These are phyloP conservation scores for Hemibagrus guttatus DNA, from an alignment of 2,797 vertebrate genomes.

Conservation along the genomic window DNA sequence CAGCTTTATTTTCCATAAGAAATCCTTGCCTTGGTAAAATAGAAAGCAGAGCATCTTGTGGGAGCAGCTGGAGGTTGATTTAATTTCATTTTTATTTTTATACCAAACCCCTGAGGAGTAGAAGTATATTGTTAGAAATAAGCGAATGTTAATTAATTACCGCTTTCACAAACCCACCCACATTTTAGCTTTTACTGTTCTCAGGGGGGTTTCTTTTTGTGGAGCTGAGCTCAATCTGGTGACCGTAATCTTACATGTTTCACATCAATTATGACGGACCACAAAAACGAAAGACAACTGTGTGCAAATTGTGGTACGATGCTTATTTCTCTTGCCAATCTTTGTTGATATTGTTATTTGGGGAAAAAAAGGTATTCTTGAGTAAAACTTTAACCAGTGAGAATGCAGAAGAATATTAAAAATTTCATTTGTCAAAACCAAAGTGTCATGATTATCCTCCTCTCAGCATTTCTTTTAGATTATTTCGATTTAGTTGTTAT, in stretches of 20 bases:
- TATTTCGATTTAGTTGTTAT: background rate
- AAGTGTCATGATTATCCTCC: background rate
- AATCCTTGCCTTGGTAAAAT: background rate
- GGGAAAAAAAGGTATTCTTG: background rate
- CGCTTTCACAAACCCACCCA: background rate
- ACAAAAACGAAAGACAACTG: background rate
- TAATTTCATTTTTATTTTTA: background rate
- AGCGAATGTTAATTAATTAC: conserved; percentile 10
- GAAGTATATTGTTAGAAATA: conserved; percentile 7
- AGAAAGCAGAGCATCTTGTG: no score
- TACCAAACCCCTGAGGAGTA: background rate
- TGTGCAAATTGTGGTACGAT: background rate
- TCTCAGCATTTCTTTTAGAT: background rate
- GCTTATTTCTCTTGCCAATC: background rate
- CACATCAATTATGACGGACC: background rate
- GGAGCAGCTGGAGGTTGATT: conserved; percentile 4
- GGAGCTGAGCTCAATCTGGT: background rate
- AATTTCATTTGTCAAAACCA: background rate
- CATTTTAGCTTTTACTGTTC: background rate
- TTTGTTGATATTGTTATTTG: background rate
- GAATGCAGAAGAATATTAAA: background rate
- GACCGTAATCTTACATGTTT: background rate
- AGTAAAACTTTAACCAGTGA: background rate
- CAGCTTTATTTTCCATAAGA: background rate
- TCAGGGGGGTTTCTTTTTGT: background rate